Percentiles rank a stretch among this genome's conserved stretches.
phyloP scores from a whole-genome alignment of 2,113 vertebrate species.

The Hippotragus niger region DNA sequence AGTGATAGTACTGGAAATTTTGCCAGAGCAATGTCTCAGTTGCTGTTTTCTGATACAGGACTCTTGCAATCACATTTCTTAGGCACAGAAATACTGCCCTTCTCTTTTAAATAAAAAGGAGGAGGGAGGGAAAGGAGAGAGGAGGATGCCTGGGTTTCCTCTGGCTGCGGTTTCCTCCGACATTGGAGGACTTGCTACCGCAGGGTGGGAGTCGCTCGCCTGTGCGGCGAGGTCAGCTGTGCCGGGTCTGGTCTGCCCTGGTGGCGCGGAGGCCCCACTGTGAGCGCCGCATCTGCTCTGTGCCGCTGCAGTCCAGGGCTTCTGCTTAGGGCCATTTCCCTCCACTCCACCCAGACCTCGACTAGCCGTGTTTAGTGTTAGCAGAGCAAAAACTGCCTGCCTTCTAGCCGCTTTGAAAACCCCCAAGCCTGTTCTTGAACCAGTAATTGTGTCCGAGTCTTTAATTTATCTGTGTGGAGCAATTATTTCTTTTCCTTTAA shows the following conservation, averaged over 20 bases:
- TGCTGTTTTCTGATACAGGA: background rate
- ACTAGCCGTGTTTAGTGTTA: background rate
- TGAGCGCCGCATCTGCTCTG: background rate
- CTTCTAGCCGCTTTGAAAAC: background rate
- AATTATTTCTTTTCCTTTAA: background rate
- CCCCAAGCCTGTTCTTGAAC: background rate
- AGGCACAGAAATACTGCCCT: background rate
- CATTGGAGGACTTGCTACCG: background rate
- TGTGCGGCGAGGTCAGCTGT: background rate
- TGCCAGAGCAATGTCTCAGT: background rate
- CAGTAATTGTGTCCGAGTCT: background rate
- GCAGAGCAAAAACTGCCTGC: background rate
- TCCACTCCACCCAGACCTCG: background rate
- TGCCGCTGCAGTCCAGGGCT: background rate
- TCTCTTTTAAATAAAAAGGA: background rate
- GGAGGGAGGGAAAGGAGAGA: background rate
- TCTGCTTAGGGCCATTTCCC: background rate
- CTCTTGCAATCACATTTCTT: background rate
- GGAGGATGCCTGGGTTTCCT: background rate
- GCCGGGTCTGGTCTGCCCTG: background rate
- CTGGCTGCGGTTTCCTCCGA: background rate
- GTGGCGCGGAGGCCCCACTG: rapidly evolving
- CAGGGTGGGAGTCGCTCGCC: background rate
- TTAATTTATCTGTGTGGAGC: constrained; percentile 26
- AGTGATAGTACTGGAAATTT: background rate